phyloP scores from a whole-genome alignment of 2,797 vertebrate species.

The Coluber constrictor region DNA sequence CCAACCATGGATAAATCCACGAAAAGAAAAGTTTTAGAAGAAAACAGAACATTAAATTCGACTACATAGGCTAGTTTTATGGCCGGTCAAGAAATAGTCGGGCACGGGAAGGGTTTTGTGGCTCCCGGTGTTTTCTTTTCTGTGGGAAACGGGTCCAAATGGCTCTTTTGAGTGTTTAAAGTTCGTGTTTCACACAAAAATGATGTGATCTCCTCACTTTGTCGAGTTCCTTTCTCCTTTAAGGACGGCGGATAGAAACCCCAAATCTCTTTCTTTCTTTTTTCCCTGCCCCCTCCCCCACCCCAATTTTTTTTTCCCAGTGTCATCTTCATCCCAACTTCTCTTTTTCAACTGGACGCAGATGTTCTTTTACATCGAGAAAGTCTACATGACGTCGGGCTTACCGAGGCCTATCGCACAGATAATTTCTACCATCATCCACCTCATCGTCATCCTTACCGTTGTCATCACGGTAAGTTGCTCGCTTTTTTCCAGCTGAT shows the following conservation, averaged over 20 bases:
- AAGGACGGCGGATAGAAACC: background rate
- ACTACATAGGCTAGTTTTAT: too few species aligned
- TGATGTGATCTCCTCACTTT: background rate
- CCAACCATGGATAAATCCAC: too few species aligned
- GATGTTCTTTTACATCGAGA: background rate
- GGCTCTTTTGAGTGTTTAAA: too few species aligned
- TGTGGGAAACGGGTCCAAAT: too few species aligned
- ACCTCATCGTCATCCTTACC: rapidly evolving
- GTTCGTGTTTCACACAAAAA: background rate
- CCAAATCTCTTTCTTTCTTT: background rate
- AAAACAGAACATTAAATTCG: too few species aligned
- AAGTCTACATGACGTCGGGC: rapidly evolving
- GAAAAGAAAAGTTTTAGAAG: too few species aligned
- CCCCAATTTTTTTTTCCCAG: background rate
- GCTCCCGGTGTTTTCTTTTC: too few species aligned
- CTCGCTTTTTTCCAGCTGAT: background rate
- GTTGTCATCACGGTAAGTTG: rapidly evolving
- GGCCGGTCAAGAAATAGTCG: too few species aligned
- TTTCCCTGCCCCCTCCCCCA: background rate
- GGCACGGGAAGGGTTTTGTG: too few species aligned
- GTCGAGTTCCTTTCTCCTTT: background rate
- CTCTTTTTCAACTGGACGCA: background rate
- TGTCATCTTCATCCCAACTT: background rate
- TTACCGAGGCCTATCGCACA: background rate
- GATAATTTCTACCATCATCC: background rate